Conservation (phyloP, 2,797 vertebrate genomes). For the Takifugu ocellatus region DNA sequence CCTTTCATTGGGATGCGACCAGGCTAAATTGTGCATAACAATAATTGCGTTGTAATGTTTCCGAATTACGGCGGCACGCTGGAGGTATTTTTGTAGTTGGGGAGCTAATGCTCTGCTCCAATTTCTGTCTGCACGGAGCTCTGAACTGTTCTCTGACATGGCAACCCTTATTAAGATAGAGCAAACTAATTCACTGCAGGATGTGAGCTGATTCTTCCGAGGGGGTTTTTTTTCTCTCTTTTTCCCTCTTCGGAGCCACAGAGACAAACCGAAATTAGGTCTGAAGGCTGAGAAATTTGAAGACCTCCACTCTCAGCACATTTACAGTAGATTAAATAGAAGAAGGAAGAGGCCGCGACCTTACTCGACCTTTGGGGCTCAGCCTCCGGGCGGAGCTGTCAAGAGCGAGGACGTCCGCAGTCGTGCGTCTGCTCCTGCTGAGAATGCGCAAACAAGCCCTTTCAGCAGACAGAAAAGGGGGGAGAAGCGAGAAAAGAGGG, state of each 20-base stretch:
- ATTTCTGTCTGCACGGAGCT: slow-evolving; percentile 60
- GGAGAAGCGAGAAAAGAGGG: slow-evolving; percentile 12
- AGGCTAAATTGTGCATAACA: slow-evolving; percentile 56
- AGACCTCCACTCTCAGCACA: slow-evolving; percentile 37
- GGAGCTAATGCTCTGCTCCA: slow-evolving; percentile 59
- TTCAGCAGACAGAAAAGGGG: slow-evolving; percentile 19
- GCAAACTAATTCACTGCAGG: slow-evolving; percentile 68
- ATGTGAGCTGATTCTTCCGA: slow-evolving; percentile 61
- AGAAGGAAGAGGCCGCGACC: slow-evolving; percentile 27
- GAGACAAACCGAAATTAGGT: slow-evolving; percentile 62
- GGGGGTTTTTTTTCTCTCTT: not conserved
- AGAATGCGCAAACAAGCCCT: slow-evolving; percentile 49
- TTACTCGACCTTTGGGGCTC: slow-evolving; percentile 31
- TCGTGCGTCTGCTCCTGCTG: slow-evolving; percentile 38
- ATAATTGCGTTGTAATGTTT: slow-evolving; percentile 54
- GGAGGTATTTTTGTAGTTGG: slow-evolving; percentile 53
- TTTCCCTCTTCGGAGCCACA: slow-evolving; percentile 41
- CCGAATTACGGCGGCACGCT: slow-evolving; percentile 47
- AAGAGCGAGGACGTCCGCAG: slow-evolving; percentile 28
- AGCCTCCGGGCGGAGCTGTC: slow-evolving; percentile 26
- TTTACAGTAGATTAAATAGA: slow-evolving; percentile 45
- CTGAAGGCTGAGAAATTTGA: slow-evolving; percentile 33
- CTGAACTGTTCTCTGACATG: slow-evolving; percentile 61
- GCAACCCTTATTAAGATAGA: slow-evolving; percentile 74
- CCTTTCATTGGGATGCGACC: slow-evolving; percentile 63